Percentiles rank a stretch among this genome's conserved stretches.
Evolutionary conservation across 2,113 vertebrate genomes (phyloP).

Genomic region (Bubo blakistoni): DNA sequence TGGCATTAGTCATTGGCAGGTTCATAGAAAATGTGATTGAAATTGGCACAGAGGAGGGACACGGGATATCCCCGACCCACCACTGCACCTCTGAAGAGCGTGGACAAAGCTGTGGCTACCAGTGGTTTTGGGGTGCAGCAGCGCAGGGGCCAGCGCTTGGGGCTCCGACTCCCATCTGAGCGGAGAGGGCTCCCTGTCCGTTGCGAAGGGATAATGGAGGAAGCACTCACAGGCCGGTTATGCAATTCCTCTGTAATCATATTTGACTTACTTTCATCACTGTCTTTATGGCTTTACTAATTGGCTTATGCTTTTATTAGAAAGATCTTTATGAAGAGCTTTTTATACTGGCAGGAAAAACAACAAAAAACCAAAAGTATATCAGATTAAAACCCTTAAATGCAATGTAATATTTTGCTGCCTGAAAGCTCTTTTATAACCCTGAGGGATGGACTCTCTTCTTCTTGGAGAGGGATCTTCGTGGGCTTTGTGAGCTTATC

Average conservation of each 20-base stretch:
- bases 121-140: neutral
- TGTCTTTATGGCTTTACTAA: neutral
- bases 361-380: neutral
- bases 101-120: neutral
- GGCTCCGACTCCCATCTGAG: neutral
- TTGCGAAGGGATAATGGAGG: neutral
- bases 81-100: neutral
- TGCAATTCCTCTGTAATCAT: neutral
- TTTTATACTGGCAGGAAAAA: neutral
- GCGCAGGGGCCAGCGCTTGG: fast-evolving
- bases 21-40: neutral
- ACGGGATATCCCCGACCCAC: neutral
- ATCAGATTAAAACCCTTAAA: neutral
- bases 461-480: neutral
- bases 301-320: neutral
- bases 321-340: neutral
- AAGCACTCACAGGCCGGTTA: neutral
- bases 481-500: neutral
- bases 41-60: neutral
- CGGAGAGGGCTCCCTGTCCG: too few relatives aligned
- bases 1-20: neutral
- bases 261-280: neutral
- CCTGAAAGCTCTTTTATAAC: neutral
- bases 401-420: neutral
- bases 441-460: neutral